Conservation (phyloP, 2,888 invertebrate species). For the Caenorhabditis afra region DNA sequence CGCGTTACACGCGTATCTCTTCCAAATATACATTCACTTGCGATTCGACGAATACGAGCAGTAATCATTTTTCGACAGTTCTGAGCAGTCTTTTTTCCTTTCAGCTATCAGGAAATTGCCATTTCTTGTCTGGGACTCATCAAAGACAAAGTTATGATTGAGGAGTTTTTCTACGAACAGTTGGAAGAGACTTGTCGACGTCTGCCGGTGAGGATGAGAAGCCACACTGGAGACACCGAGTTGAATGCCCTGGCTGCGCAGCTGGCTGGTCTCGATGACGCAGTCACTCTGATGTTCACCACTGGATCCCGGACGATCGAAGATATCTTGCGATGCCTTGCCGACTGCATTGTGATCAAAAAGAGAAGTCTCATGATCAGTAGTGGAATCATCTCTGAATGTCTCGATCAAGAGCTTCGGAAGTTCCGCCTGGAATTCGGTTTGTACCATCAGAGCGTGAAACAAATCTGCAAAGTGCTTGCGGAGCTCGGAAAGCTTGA, state of each 20-base stretch:
- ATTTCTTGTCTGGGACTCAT: slow-evolving; percentile 5
- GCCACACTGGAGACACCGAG: not conserved
- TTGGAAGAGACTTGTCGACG: not conserved
- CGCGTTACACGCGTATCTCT: not conserved
- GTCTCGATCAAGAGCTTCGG: slow-evolving; percentile 8
- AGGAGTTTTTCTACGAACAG: slow-evolving; percentile 23
- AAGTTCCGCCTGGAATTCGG: slow-evolving; percentile 12
- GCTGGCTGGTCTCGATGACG: slow-evolving; percentile 20
- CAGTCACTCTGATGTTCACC: slow-evolving; percentile 26
- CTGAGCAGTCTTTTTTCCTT: not conserved
- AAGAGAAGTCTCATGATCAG: slow-evolving; percentile 30
- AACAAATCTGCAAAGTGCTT: slow-evolving; percentile 11
- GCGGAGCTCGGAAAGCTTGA: slow-evolving; percentile 25
- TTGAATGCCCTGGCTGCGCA: slow-evolving; percentile 4
- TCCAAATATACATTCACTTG: slow-evolving; percentile 12
- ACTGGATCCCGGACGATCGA: slow-evolving; percentile 42
- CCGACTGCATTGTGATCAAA: slow-evolving; percentile 38
- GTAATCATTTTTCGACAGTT: slow-evolving; percentile 4
- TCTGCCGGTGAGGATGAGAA: slow-evolving; percentile 3
- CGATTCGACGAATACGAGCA: slow-evolving; percentile 16
- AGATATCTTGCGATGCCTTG: slow-evolving; percentile 12
- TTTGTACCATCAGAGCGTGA: slow-evolving; percentile 6
- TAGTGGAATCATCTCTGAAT: slow-evolving; percentile 1
- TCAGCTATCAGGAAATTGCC: slow-evolving; percentile 23
- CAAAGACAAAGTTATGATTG: not conserved